Base-by-base conservation (phyloP, 2,113 vertebrate species). In the Bujurquina vittata region DNA sequence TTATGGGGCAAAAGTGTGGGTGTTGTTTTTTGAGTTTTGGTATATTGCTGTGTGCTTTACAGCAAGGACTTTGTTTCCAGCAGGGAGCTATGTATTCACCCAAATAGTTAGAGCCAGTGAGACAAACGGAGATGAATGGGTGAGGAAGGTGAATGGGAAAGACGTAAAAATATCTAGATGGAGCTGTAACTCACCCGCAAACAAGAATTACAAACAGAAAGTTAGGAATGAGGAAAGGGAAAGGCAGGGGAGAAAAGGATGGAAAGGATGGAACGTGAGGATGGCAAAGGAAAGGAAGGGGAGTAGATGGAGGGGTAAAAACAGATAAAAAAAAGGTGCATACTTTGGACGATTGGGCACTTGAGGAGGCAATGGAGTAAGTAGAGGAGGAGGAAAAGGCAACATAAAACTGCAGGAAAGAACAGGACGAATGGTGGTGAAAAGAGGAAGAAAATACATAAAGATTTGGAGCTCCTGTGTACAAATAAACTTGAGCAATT, bases 131-230 rank as follows among this genome's bases (percentile, higher is more conserved):
- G 33, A 62, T 31, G 29, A 67, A 14, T 69, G 3, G 75, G 20
- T 40, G 60, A 57, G 12, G 60, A 67, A 26, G 37, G 54, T 74
- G 56, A 18, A 23, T 65, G 49, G 46, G 54, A 61, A 75, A 77
- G 18, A 60, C 14, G 46, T 57, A 74, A 75, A 43, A 56, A 22
- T 54, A 26, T 23, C 31, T 26, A 40, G 14, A 22, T 15, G 15
- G 35, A 56, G 61, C 72, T 67, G 35, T 74, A 87, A 80, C 52
- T 87, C 43, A 63, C 61, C 55, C 58, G 11, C 26, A 80, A 35
- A 60, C 55, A 67, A 56, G 52, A 60, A 17, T 43, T 72, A 5
- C 17, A 31, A 72, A 46, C 17, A 52, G 52, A 49, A 69, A 1
- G 40, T 49, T 1, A 2, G 0, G 52, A 52, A 0, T 33, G 67